phyloP scores from a whole-genome alignment of 2,113 vertebrate species.

The Cisticola juncidis region DNA sequence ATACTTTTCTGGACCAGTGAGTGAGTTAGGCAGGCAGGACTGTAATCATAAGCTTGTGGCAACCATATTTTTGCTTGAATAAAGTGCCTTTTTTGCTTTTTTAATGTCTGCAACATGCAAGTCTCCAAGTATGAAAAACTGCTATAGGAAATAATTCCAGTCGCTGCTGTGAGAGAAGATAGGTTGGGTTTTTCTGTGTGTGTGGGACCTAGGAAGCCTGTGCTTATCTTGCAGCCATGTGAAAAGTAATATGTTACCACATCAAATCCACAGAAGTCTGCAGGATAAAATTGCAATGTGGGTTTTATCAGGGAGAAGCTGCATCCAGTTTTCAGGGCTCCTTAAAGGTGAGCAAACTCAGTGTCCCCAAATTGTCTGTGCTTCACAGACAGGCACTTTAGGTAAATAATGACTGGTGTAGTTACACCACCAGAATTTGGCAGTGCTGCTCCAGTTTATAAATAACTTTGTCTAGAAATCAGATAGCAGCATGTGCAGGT shows the following conservation, averaged over 20 bases:
- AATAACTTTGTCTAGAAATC: conserved; percentile 48
- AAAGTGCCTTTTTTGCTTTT: background rate
- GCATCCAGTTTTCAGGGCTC: background rate
- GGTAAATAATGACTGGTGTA: background rate
- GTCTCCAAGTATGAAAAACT: background rate
- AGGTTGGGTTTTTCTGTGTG: background rate
- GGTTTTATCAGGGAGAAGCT: background rate
- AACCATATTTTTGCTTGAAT: background rate
- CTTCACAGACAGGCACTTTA: background rate
- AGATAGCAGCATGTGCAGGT: conserved; percentile 47
- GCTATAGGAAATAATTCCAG: background rate
- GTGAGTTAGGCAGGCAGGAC: background rate
- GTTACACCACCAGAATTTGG: background rate
- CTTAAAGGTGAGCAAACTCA: background rate
- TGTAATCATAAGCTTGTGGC: background rate
- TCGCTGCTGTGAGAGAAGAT: background rate
- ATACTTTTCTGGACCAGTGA: background rate
- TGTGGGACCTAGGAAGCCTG: background rate
- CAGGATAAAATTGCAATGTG: background rate
- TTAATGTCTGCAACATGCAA: background rate
- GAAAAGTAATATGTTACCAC: background rate
- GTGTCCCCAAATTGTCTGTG: background rate
- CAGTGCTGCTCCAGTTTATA: conserved; percentile 11
- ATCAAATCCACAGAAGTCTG: background rate
- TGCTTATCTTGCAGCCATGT: background rate